phyloP scores from a whole-genome alignment of 2,113 vertebrate genomes.

The Hiodon alosoides region DNA sequence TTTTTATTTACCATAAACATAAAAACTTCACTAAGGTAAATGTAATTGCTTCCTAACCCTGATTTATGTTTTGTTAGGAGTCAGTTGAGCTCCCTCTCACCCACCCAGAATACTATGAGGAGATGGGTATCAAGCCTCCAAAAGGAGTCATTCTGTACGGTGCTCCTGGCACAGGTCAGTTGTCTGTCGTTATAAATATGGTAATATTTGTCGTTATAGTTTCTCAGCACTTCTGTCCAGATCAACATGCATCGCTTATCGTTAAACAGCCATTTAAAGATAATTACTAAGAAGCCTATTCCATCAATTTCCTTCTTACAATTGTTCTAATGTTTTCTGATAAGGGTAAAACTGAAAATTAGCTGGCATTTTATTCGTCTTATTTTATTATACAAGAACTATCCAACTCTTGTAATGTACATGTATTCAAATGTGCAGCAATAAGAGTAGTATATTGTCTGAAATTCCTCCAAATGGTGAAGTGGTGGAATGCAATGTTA shows the following conservation, averaged over 20 bases:
- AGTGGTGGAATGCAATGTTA: too few species aligned
- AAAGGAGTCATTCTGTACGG: conserved; percentile 97
- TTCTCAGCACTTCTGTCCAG: too few species aligned
- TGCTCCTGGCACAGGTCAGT: conserved; percentile 87
- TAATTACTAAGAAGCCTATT: too few species aligned
- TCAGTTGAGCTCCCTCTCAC: conserved; percentile 97
- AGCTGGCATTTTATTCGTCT: too few species aligned
- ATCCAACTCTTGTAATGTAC: too few species aligned
- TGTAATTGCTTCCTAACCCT: background rate
- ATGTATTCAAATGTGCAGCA: too few species aligned
- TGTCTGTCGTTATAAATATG: background rate
- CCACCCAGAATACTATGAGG: conserved; percentile 96
- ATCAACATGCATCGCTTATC: too few species aligned
- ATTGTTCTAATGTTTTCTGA: background rate
- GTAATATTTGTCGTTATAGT: background rate
- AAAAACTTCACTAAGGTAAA: too few species aligned
- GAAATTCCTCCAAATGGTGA: too few species aligned
- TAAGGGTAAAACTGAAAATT: background rate
- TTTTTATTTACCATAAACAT: background rate
- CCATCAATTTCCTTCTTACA: background rate
- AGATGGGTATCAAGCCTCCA: conserved; percentile 98
- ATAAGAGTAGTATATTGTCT: too few species aligned
- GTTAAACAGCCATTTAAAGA: too few species aligned
- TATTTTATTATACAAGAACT: too few species aligned
- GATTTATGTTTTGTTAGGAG: conserved; percentile 64